Evolutionary conservation across 2,113 vertebrate species (phyloP).

Genomic region (Synchiropus splendidus): DNA sequence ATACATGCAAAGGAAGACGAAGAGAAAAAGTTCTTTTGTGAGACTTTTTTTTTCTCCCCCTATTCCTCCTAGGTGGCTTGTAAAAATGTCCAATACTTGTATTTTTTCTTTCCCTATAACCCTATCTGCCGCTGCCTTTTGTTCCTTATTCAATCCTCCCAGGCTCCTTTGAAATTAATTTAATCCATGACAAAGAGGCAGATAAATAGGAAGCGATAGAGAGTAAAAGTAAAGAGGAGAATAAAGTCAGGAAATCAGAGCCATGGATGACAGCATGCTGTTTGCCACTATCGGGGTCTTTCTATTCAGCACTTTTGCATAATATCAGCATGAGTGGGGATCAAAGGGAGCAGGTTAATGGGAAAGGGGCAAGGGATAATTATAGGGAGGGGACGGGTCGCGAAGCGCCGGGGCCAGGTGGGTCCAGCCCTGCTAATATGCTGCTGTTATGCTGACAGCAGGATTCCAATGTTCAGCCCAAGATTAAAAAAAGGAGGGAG

Average conservation of each 20-base stretch:
- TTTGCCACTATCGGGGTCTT: conserved; percentile 56
- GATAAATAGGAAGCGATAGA: conserved; percentile 61
- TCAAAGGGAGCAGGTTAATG: conserved; percentile 81
- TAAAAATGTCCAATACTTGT: conserved; percentile 54
- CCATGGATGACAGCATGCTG: conserved; percentile 68
- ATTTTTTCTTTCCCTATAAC: conserved; percentile 30
- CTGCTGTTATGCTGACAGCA: conserved; percentile 75
- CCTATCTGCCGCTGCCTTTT: conserved; percentile 30
- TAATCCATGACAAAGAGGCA: conserved; percentile 66
- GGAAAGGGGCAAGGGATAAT: conserved; percentile 71
- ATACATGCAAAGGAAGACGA: conserved; percentile 70
- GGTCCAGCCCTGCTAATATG: conserved; percentile 68
- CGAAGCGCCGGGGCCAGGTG: conserved; percentile 66
- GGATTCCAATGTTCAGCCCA: conserved; percentile 67
- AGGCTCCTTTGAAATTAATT: conserved; percentile 70
- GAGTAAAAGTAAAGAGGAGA: conserved; percentile 51
- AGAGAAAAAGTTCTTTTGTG: conserved; percentile 76
- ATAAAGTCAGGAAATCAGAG: conserved; percentile 56
- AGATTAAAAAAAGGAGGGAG: conserved; percentile 57
- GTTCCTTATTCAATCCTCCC: conserved; percentile 25
- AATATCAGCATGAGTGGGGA: conserved; percentile 72
- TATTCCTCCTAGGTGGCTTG: conserved; percentile 54
- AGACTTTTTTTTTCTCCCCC: conserved; percentile 65
- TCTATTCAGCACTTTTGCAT: conserved; percentile 78
- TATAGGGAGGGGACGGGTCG: conserved; percentile 70